Base-by-base conservation (phyloP, 2,888 invertebrate species). In the Leucophenga maculata region DNA sequence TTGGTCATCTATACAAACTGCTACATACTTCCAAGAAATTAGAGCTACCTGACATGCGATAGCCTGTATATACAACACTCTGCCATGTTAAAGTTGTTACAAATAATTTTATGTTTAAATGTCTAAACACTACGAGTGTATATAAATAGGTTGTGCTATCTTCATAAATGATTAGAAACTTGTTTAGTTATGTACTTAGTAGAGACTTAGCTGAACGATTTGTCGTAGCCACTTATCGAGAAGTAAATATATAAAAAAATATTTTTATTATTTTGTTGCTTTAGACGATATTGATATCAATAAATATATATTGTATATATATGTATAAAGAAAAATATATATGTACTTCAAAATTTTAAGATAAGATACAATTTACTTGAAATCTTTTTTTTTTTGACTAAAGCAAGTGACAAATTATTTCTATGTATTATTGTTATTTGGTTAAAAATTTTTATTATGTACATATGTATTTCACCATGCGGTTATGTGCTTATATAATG, bases 281-380 rank as follows among this genome's bases (percentile, higher is more conserved):
- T 57, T 26, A 57, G 26, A 26, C 26, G 44, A 44, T 62, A 31
- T 59, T 32, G 32, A 8, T 60, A 60, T 39, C 60, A 60, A 64
- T 20, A 46, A 46, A 62, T 62, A 20, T 46, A 18, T 50, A 50
- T n/a, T 26, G 4, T 26, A 46, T n/a, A 46, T 46, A n/a, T n/a
- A 46, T 46, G 6, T 46, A n/a, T 46, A 46, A 4, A 46, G 2
- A 46, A 4, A 62, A 18, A 22, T 57, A 57, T 14, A 13, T 57
- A 20, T 62, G 8, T 44, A 46, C 31, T 44, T 62, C 3, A n/a
- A 4, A 26, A 26, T 59, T 6, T 46, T 46, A 48, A 46, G 62
- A 64, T 64, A 64, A 64, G 62, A 64, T 48, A 64, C n/a, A n/a
- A n/a, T 64, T 64, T 64, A 64, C 44, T 64, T 64, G 62, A 6